Percentiles rank a stretch among this genome's conserved stretches.
phyloP scores from a whole-genome alignment of 1,140 invertebrate species.

The Papilio aristodemus region DNA sequence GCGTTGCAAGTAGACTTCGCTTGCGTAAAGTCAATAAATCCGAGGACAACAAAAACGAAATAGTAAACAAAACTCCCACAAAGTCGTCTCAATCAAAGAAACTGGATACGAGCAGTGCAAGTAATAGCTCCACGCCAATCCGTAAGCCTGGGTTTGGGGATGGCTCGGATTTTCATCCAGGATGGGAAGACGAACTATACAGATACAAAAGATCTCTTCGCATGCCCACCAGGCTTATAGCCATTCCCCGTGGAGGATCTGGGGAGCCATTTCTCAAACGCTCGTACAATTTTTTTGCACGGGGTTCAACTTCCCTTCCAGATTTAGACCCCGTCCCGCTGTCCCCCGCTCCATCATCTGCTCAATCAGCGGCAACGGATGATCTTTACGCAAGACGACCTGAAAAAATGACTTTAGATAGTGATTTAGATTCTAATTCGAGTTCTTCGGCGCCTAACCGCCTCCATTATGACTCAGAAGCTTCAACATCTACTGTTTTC shows the following conservation, averaged over 20 bases:
- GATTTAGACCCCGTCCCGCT: conserved; percentile 86
- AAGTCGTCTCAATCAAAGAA: conserved; percentile 69
- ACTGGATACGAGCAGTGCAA: conserved; percentile 62
- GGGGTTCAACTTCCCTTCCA: conserved; percentile 86
- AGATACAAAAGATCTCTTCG: conserved; percentile 89
- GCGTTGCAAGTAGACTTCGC: conserved; percentile 66
- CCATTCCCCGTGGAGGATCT: conserved; percentile 82
- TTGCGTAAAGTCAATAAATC: conserved; percentile 67
- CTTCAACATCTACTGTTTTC: conserved; percentile 82
- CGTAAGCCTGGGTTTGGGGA: conserved; percentile 85
- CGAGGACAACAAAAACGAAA: conserved; percentile 59
- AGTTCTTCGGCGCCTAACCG: conserved; percentile 82
- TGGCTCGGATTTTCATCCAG: conserved; percentile 87
- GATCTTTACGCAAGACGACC: conserved; percentile 73
- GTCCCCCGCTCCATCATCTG: conserved; percentile 83
- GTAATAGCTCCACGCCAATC: conserved; percentile 56
- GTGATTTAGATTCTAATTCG: conserved; percentile 85
- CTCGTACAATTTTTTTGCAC: conserved; percentile 54
- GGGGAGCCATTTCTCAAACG: conserved; percentile 65
- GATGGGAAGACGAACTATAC: conserved; percentile 90
- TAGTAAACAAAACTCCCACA: conserved; percentile 53
- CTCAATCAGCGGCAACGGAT: conserved; percentile 70
- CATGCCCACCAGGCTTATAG: conserved; percentile 89
- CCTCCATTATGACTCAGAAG: conserved; percentile 85
- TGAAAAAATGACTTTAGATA: conserved; percentile 79